Percentiles rank a stretch among this genome's conserved stretches.
phyloP scores from a whole-genome alignment of 2,797 vertebrate genomes.

The Cossypha heuglini region DNA sequence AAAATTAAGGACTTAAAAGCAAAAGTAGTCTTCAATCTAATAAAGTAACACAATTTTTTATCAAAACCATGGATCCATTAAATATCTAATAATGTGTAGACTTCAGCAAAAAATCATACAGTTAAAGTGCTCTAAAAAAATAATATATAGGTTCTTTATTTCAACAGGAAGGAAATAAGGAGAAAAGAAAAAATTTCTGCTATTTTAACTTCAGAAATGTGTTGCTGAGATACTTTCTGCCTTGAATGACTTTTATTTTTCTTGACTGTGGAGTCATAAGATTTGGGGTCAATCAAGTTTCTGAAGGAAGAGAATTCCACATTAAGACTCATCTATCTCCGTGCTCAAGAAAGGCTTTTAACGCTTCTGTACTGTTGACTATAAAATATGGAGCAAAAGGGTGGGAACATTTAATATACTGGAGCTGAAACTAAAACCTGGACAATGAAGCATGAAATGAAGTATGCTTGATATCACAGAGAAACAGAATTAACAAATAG shows the following conservation, averaged over 20 bases:
- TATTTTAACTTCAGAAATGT: neutral
- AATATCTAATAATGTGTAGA: neutral
- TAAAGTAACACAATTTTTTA: neutral
- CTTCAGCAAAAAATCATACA: neutral
- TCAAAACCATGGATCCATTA: neutral
- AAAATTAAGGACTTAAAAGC: neutral
- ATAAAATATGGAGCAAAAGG: conserved; percentile 57
- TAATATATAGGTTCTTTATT: neutral
- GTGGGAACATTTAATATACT: conserved; percentile 41
- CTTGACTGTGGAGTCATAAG: neutral
- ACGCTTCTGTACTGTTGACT: neutral
- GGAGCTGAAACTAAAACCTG: conserved; percentile 44
- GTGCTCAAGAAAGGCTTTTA: conserved; percentile 50
- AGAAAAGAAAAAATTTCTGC: neutral
- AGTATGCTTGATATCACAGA: conserved; percentile 43
- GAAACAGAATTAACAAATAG: conserved; percentile 60
- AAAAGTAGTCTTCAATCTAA: neutral
- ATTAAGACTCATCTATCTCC: neutral
- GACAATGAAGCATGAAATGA: conserved; percentile 69
- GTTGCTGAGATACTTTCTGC: neutral
- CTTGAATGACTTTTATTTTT: conserved; percentile 12
- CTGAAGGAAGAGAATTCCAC: neutral
- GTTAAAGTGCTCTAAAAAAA: neutral
- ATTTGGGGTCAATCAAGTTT: conserved; percentile 36
- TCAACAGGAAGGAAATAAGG: neutral